Evolutionary conservation across 2,797 vertebrate genomes (phyloP), one percentile per base, ranked within the genome.

Genomic region (Enteromius fasciolatus): DNA sequence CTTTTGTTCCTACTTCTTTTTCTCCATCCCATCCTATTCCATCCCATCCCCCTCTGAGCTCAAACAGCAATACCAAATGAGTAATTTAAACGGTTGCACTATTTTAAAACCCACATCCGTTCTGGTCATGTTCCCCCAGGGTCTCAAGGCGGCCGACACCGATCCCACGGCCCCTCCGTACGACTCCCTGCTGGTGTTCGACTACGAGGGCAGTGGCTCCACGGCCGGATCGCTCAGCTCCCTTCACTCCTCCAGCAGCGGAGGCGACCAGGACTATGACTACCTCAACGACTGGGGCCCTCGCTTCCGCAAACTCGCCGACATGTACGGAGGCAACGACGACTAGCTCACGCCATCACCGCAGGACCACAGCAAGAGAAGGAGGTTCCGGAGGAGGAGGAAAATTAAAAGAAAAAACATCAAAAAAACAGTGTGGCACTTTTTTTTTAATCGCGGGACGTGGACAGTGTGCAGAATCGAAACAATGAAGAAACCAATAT

Each of bases 201-300:
- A 99, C 93, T 99, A 99, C 0, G 98, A 99, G 91, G 98, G 98
- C 90, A 97, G 97, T 0, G 97, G 98, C 84, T 99, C 98, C 86
- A 97, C 96, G 0, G 98, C 98, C 1, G 98, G 98, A 79, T 98
- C 98, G 82, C 95, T 99, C 93, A 99, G 97, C 93, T 98, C 98
- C 77, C 96, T 99, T 82, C 96, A 98, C 91, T 99, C 98, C 33
- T 97, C 97, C 78, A 98, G 97, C 90, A 98, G 96, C 86, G 96
- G 96, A 41, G 96, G 96, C 1, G 97, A 99, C 91, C 98, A 99
- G 94, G 97, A 99, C 93, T 99, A 98, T 90, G 96, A 99, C 93
- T 99, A 99, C 94, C 96, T 99, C 90, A 97, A 97, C 48, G 97
- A 98, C 91, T 99, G 98, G 98, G 98, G 98, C 48, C 98, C 98